Conservation (phyloP, 2,888 invertebrate species). For the Congeria kusceri region DNA sequence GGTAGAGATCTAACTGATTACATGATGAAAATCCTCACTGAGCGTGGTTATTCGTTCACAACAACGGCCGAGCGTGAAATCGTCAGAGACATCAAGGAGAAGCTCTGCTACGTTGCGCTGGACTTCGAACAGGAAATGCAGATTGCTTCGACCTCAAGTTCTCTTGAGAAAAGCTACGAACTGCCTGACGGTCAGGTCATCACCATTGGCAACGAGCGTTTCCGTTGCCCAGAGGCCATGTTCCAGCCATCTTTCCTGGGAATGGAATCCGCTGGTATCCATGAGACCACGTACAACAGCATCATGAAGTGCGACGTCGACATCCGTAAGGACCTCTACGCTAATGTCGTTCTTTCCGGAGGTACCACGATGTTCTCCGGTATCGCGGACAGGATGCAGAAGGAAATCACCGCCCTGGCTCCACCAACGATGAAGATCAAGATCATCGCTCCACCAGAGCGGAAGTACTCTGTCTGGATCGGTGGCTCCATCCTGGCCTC, state of each 20-base stretch:
- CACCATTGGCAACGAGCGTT: slow-evolving; percentile 11
- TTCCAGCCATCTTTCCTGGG: slow-evolving; percentile 9
- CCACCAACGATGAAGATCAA: slow-evolving; percentile 7
- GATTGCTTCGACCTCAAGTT: neutral
- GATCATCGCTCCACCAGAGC: slow-evolving; percentile 10
- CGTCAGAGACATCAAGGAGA: slow-evolving; percentile 6
- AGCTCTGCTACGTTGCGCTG: slow-evolving; percentile 3
- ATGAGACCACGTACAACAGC: slow-evolving; percentile 8
- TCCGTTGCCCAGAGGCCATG: slow-evolving; percentile 8
- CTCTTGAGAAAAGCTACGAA: slow-evolving; percentile 6
- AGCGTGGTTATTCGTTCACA: slow-evolving; percentile 4
- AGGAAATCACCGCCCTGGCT: slow-evolving; percentile 1
- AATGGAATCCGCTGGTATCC: slow-evolving; percentile 6
- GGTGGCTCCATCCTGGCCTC: slow-evolving; percentile 7
- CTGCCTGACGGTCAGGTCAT: slow-evolving; percentile 7
- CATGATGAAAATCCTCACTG: slow-evolving; percentile 7
- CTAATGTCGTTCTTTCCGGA: neutral
- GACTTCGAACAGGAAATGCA: slow-evolving; percentile 7
- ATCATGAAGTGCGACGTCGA: slow-evolving; percentile 12
- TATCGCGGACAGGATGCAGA: slow-evolving; percentile 3
- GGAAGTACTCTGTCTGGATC: slow-evolving; percentile 2
- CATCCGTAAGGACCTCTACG: slow-evolving; percentile 8
- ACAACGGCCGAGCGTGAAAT: slow-evolving; percentile 4
- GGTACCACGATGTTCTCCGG: neutral
- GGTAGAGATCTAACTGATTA: slow-evolving; percentile 6